Evolutionary conservation across 1,140 invertebrate species (phyloP).

Genomic region (Conopomorpha cramerella): DNA sequence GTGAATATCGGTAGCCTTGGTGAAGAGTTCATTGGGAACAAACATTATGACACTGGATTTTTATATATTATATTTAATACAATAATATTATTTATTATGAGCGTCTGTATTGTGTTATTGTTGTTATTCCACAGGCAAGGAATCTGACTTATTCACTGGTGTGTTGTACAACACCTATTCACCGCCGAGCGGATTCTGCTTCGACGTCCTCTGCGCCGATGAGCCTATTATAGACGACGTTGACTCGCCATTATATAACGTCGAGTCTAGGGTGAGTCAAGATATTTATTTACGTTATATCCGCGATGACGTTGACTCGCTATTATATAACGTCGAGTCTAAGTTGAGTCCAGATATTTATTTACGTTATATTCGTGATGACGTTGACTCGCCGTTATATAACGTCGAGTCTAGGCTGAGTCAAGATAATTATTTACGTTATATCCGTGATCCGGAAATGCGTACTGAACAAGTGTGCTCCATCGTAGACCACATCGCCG

Average conservation of each 20-base stretch:
- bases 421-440: too few species aligned
- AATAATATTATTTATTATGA: too few species aligned
- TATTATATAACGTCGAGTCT: conserved; percentile 73
- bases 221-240: conserved; percentile 79
- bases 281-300: too few species aligned
- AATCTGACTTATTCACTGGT: conserved; percentile 71
- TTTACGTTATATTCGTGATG: too few species aligned
- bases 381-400: conserved; percentile 71
- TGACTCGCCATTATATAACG: conserved; percentile 74
- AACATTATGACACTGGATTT: too few species aligned
- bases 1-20: too few species aligned
- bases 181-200: conserved; percentile 87
- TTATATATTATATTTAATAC: too few species aligned
- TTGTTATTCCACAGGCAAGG: conserved; percentile 43
- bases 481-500: too few species aligned
- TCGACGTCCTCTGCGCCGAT: conserved; percentile 82
- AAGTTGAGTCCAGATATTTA: conserved; percentile 67
- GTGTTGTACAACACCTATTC: conserved; percentile 78
- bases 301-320: conserved; percentile 73
- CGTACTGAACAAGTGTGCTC: too few species aligned
- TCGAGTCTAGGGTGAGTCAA: conserved; percentile 66
- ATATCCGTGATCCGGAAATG: too few species aligned
- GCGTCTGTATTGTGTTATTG: too few species aligned
- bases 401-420: conserved; percentile 72
- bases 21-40: too few species aligned